These are phyloP conservation scores for Hypanus sabinus DNA, from an alignment of 2,113 vertebrate genomes.

Conservation along the genomic window DNA sequence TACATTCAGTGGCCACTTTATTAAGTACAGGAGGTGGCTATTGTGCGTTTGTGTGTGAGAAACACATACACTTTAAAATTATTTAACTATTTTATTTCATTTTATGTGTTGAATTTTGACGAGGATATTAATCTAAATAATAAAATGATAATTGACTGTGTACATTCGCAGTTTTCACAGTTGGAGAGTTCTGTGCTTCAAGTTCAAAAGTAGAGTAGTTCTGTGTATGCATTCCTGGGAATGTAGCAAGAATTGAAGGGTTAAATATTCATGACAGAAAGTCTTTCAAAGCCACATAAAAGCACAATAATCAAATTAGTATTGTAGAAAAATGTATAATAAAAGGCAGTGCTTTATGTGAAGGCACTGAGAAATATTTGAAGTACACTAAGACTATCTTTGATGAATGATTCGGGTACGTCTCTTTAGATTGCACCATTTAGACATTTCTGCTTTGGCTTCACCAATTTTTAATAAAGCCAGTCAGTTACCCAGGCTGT, in stretches of 20 bases:
- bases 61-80: neutral
- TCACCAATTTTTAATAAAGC: neutral
- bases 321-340: neutral
- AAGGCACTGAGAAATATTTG: neutral
- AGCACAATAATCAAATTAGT: neutral
- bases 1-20: too few relatives aligned
- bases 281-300: neutral
- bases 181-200: neutral
- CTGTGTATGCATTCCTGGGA: neutral
- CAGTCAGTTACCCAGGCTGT: constrained; percentile 23
- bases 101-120: neutral
- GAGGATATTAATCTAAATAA: neutral
- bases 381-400: neutral
- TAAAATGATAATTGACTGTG: neutral
- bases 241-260: neutral
- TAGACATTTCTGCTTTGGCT: neutral
- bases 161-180: neutral
- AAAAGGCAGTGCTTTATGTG: neutral
- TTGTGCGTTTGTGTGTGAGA: too few relatives aligned
- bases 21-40: too few relatives aligned
- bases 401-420: neutral
- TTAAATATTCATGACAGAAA: neutral
- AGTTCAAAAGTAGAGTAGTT: neutral
- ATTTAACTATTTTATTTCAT: neutral
- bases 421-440: neutral